These are phyloP conservation scores for Phycodurus eques DNA, from an alignment of 2,113 vertebrate species.

Conservation along the genomic window DNA sequence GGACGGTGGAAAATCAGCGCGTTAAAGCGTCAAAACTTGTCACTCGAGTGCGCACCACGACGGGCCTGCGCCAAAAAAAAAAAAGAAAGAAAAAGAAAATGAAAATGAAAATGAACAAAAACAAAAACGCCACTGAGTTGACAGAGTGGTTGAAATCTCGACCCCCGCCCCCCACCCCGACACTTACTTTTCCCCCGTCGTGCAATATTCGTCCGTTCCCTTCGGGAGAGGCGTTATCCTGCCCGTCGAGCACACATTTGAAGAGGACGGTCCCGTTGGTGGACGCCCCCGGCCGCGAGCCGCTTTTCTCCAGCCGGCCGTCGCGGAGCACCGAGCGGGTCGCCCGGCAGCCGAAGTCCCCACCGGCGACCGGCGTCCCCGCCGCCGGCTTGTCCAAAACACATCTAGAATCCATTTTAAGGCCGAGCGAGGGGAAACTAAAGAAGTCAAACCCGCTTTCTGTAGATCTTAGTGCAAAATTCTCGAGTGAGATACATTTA, in stretches of 20 bases:
- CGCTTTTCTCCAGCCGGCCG: conserved; percentile 43
- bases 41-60: neutral
- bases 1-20: neutral
- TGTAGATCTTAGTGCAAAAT: conserved; percentile 61
- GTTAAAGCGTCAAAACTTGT: neutral
- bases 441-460: conserved; percentile 68
- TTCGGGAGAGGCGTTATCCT: conserved; percentile 37
- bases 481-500: conserved; percentile 73
- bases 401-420: conserved; percentile 76
- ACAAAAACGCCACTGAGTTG: neutral
- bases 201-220: conserved; percentile 58
- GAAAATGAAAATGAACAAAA: neutral
- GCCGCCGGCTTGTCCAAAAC: conserved; percentile 64
- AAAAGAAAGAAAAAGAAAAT: neutral
- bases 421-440: conserved; percentile 56
- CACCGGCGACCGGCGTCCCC: conserved; percentile 52
- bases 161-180: too few relatives aligned
- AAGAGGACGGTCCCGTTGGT: conserved; percentile 52
- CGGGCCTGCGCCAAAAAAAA: neutral
- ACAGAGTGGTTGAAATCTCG: conserved; percentile 7
- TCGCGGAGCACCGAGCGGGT: conserved; percentile 54
- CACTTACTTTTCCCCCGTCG: conserved; percentile 72
- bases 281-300: conserved; percentile 26
- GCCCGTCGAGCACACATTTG: conserved; percentile 55
- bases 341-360: conserved; percentile 50